phyloP scores from a whole-genome alignment of 1,140 invertebrate species.

The Periplaneta americana region DNA sequence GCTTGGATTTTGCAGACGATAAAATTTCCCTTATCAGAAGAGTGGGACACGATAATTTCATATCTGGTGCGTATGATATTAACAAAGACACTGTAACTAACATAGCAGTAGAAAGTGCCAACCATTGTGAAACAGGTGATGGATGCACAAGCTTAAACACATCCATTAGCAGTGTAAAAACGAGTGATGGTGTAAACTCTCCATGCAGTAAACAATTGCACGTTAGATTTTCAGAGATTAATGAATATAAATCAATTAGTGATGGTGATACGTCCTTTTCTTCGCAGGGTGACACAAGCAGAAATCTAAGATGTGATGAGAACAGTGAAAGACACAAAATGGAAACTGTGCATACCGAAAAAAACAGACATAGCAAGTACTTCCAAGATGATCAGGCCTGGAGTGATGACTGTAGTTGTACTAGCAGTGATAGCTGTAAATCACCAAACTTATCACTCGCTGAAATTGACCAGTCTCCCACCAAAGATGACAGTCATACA shows the following conservation, averaged over 20 bases:
- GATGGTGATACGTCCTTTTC: constrained; percentile 30
- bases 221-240: constrained; percentile 39
- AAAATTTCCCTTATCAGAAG: not conserved
- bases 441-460: not conserved
- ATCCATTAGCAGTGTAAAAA: not conserved
- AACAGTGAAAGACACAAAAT: constrained; percentile 14
- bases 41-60: constrained; percentile 4
- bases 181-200: not conserved
- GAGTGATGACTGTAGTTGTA: constrained; percentile 33
- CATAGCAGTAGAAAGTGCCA: constrained; percentile 5
- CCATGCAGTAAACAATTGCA: constrained; percentile 24
- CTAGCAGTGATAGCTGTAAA: constrained; percentile 19
- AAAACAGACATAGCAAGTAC: not conserved
- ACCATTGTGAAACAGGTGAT: constrained; percentile 15
- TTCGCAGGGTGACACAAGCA: not conserved
- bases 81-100: not conserved
- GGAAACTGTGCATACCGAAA: constrained; percentile 28
- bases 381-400: constrained; percentile 23
- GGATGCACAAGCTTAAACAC: constrained; percentile 23
- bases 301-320: not conserved
- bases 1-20: constrained; percentile 9
- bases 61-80: constrained; percentile 14
- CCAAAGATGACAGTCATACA: too few species aligned
- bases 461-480: constrained; percentile 11
- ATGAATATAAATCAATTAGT: constrained; percentile 30